Evolutionary conservation across 2,797 vertebrate genomes (phyloP), one percentile per base, ranked within the genome.

Genomic region (Molothrus ater): DNA sequence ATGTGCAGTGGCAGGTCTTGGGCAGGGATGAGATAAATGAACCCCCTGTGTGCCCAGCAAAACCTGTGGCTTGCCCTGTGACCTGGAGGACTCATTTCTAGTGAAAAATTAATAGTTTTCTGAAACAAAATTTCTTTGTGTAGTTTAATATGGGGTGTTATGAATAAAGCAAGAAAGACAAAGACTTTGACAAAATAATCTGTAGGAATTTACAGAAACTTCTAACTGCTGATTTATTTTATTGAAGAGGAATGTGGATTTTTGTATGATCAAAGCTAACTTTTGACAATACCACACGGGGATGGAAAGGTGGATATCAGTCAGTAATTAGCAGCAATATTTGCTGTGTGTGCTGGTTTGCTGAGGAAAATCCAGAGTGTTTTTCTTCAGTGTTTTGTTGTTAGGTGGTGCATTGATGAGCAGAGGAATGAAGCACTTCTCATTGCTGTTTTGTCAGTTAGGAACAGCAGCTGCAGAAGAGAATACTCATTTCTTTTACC

Each of bases 401-500:
- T 86, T 87, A 54, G 17, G 38, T 80, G 69, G 68, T 93, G 29
- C 68, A 34, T 3, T 60, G 83, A 80, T 79, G 36, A 96, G 73
- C 50, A 79, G 63, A 91, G 48, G 74, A 90, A 88, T 32, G 51
- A 90, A 81, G 48, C 47, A 50, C 56, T 94, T 80, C 53, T 69
- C 45, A 4, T 8, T 88, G 72, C 10, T 45, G 54, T 86, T 94
- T 91, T 95, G 36, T 59, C 70, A 80, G 79, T 47, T 69, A 75
- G 47, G 70, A 88, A 42, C 31, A 69, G 73, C 72, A 91, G 73
- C 59, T 85, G 53, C 36, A 80, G 75, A 89, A 65, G 22, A 88
- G 32, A 95, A 74, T 76, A 82, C 43, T 91, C 70, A 42, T 86
- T 91, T 93, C 75, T 94, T 86, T 86, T 69, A 69, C 92, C 75